Evolutionary conservation across 2,888 invertebrate genomes (phyloP).

Genomic region (Gymnocheta viridis): DNA sequence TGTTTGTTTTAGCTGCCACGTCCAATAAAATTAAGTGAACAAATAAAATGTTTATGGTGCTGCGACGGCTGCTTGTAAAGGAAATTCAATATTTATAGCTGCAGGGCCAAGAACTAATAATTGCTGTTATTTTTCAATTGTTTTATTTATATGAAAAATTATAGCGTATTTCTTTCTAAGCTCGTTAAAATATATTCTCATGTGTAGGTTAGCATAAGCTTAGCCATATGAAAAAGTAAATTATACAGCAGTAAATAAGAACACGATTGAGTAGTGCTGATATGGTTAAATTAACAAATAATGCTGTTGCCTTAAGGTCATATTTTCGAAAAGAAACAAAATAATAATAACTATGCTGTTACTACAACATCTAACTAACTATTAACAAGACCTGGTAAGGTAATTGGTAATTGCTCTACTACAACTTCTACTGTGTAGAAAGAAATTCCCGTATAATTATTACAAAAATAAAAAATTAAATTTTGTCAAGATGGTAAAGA

Average conservation of each 20-base stretch:
- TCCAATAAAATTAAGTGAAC: conserved; percentile 8
- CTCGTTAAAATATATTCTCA: neutral
- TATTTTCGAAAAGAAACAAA: conserved; percentile 4
- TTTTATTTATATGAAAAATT: conserved; percentile 50
- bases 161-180: neutral
- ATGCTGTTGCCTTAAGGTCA: conserved; percentile 57
- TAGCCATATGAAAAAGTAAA: conserved; percentile 24
- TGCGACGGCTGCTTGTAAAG: conserved; percentile 13
- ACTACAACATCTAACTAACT: conserved; percentile 27
- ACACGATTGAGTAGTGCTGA: conserved; percentile 24
- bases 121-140: conserved; percentile 67
- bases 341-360: conserved; percentile 29
- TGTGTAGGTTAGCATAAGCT: conserved; percentile 39
- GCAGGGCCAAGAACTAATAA: conserved; percentile 60
- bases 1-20: conserved; percentile 38
- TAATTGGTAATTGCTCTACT: conserved; percentile 7
- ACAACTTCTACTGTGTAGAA: neutral
- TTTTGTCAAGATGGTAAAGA: conserved; percentile 28
- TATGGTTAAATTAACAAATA: conserved; percentile 65
- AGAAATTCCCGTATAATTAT: conserved; percentile 5
- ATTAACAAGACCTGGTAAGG: conserved; percentile 23
- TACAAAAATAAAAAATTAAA: conserved; percentile 2
- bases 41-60: conserved; percentile 4
- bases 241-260: conserved; percentile 35
- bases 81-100: conserved; percentile 63